phyloP scores from a whole-genome alignment of 2,113 vertebrate species.

The Leiothrix lutea region DNA sequence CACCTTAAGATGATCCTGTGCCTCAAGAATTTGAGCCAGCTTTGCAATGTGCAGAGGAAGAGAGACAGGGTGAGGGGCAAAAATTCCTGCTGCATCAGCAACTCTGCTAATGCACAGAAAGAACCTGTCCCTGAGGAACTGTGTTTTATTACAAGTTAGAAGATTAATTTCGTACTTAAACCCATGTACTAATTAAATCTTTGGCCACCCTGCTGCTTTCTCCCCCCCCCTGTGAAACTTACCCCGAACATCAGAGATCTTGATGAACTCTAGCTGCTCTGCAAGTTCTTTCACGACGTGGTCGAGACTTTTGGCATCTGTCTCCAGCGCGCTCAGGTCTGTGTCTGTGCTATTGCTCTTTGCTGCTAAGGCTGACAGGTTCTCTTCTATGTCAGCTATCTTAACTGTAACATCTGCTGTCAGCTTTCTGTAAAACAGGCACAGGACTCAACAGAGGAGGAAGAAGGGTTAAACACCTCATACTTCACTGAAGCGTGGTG shows the following conservation, averaged over 20 bases:
- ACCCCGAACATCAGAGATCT: slow-evolving; percentile 95
- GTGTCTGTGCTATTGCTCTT: slow-evolving; percentile 73
- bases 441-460: neutral
- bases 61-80: neutral
- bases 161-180: neutral
- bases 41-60: neutral
- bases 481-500: neutral
- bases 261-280: slow-evolving; percentile 92
- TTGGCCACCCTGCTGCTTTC: neutral
- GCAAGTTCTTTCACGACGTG: slow-evolving; percentile 83
- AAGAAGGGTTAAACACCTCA: neutral
- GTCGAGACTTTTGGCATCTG: slow-evolving; percentile 84
- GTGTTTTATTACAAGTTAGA: neutral
- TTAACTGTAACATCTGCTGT: slow-evolving; percentile 80
- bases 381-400: slow-evolving; percentile 80
- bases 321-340: slow-evolving; percentile 75
- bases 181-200: neutral
- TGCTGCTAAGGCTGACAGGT: slow-evolving; percentile 69
- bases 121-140: neutral
- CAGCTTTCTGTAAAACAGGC: slow-evolving; percentile 79
- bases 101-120: neutral
- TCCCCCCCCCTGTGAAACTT: slow-evolving; percentile 4
- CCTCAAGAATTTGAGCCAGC: neutral
- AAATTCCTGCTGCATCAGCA: slow-evolving; percentile 14
- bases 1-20: neutral